A percentile compares a stretch with the other conserved stretches of the same genome.
These are phyloP conservation scores for Protonemura montana DNA, from an alignment of 2,888 invertebrate species.

Conservation along the genomic window DNA sequence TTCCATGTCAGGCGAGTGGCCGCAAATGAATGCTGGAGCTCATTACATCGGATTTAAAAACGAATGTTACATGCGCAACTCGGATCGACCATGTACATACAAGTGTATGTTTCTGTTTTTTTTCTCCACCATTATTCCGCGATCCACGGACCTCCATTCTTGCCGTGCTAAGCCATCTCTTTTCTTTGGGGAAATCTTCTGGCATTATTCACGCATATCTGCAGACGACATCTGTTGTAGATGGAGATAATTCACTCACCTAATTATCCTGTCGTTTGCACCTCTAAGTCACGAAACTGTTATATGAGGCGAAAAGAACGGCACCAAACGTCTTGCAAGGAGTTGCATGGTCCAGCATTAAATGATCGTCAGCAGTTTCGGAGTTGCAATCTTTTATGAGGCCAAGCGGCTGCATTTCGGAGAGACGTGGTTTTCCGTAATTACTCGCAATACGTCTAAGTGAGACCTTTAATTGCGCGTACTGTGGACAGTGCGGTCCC, in stretches of 20 bases:
- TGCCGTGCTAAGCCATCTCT: not conserved
- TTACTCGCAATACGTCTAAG: not conserved
- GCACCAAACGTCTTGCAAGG: not conserved
- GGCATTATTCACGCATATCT: not conserved
- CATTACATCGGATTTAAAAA: not conserved
- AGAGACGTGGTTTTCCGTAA: not conserved
- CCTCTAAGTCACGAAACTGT: not conserved
- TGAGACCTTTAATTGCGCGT: not conserved
- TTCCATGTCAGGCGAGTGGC: not conserved
- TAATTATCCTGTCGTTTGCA: constrained; percentile 7
- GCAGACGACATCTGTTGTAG: not conserved
- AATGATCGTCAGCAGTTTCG: not conserved
- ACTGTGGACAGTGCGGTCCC: not conserved
- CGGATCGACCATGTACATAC: not conserved
- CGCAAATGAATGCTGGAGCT: not conserved
- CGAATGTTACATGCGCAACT: not conserved
- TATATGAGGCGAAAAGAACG: not conserved
- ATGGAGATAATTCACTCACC: not conserved
- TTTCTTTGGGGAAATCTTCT: not conserved
- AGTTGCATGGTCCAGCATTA: not conserved
- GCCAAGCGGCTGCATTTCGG: not conserved
- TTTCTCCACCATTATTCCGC: not conserved
- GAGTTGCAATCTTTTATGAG: not conserved
- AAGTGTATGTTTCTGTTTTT: not conserved
- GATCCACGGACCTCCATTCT: not conserved